phyloP scores from a whole-genome alignment of 2,888 invertebrate species.

The Protophormia terraenovae region DNA sequence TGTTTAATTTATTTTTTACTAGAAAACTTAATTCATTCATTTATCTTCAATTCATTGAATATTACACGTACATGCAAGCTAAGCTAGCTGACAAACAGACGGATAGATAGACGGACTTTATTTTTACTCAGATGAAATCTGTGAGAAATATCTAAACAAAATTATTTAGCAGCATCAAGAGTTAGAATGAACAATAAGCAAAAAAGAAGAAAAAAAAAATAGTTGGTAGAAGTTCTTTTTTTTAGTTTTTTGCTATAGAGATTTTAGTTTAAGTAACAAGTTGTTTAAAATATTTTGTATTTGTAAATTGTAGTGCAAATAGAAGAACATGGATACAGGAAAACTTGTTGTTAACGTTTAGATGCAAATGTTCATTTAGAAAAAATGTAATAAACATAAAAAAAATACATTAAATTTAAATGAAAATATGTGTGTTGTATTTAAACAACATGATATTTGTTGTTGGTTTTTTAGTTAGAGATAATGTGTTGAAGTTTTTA shows the following conservation, averaged over 20 bases:
- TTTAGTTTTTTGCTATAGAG: neutral
- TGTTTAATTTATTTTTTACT: neutral
- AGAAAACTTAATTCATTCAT: slow-evolving; percentile 52
- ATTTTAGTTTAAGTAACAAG: slow-evolving; percentile 16
- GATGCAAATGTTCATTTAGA: slow-evolving; percentile 12
- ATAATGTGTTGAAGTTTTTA: too few relatives aligned
- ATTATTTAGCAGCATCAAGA: slow-evolving; percentile 11
- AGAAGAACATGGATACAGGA: neutral
- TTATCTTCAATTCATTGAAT: slow-evolving; percentile 58
- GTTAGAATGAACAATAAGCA: slow-evolving; percentile 32
- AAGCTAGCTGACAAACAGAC: neutral
- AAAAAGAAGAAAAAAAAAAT: neutral
- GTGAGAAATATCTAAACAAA: slow-evolving; percentile 50
- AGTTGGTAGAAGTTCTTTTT: too few relatives aligned
- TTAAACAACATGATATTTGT: neutral
- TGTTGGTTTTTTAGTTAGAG: too few relatives aligned
- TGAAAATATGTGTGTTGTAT: neutral
- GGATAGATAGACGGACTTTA: neutral
- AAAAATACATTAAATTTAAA: neutral
- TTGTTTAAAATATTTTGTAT: slow-evolving; percentile 2
- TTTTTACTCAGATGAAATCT: slow-evolving; percentile 13
- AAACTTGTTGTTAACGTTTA: neutral
- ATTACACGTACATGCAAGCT: slow-evolving; percentile 3
- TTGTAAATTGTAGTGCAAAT: neutral
- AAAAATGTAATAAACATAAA: neutral